These are phyloP conservation scores for Varroa destructor DNA, from an alignment of 1,140 invertebrate genomes.

Conservation along the genomic window DNA sequence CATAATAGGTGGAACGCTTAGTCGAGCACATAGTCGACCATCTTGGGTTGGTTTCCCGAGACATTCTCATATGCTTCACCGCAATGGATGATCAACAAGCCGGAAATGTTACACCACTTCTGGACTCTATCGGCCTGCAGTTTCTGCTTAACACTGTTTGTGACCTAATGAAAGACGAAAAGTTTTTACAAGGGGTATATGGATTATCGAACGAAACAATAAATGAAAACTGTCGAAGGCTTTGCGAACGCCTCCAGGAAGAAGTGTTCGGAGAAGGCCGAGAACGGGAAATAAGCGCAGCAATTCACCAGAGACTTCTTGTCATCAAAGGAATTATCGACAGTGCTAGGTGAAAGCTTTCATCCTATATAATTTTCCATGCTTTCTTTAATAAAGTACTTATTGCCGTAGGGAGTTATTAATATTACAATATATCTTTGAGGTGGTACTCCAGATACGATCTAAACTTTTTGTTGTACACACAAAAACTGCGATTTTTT, in stretches of 20 bases:
- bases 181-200: slow-evolving; percentile 4
- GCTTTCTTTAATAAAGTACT: too few species aligned
- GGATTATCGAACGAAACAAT: background rate
- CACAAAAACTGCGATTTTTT: too few species aligned
- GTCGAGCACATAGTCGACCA: slow-evolving; percentile 16
- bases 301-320: background rate
- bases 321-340: slow-evolving; percentile 21
- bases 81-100: slow-evolving; percentile 18
- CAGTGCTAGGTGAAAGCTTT: background rate
- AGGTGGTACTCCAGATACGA: too few species aligned
- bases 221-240: slow-evolving; percentile 12
- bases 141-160: slow-evolving; percentile 22
- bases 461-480: too few species aligned
- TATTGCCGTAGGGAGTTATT: too few species aligned
- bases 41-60: slow-evolving; percentile 16
- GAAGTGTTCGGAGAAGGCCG: slow-evolving; percentile 16
- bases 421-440: too few species aligned
- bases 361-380: too few species aligned
- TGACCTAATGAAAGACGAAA: slow-evolving; percentile 1
- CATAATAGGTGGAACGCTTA: background rate
- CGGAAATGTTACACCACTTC: background rate
- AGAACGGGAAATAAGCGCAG: background rate
- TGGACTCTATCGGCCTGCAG: slow-evolving; percentile 17
- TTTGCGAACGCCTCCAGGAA: slow-evolving; percentile 15
- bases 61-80: slow-evolving; percentile 10